These are phyloP conservation scores for Agrochola lychnidis DNA, from an alignment of 2,888 invertebrate genomes.

Conservation along the genomic window DNA sequence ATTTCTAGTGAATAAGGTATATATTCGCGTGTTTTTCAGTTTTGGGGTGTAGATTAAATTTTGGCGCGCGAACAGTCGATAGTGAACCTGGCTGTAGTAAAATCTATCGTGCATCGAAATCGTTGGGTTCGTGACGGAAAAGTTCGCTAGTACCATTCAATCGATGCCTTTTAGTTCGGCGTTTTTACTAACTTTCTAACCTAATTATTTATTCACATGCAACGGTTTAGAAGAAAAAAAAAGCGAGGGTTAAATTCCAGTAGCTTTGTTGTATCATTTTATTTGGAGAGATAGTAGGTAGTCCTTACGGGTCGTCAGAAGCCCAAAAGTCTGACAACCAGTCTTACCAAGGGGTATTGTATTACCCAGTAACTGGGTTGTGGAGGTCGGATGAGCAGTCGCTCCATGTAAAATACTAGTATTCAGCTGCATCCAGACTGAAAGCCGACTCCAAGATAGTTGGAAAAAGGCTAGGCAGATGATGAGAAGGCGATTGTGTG, in stretches of 20 bases:
- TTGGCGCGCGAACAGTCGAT: conserved; percentile 75
- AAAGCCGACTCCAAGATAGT: not conserved
- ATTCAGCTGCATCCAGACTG: not conserved
- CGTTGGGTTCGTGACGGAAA: conserved; percentile 84
- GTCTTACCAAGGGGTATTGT: not conserved
- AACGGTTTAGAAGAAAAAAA: conserved; percentile 54
- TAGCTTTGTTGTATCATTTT: not conserved
- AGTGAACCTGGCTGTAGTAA: conserved; percentile 78
- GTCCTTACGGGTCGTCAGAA: not conserved
- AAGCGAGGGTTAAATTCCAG: conserved; percentile 3
- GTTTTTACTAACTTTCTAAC: conserved; percentile 74
- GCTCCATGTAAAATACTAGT: too few species aligned
- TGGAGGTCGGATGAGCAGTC: not conserved
- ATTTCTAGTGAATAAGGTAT: conserved; percentile 64
- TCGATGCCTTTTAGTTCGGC: conserved; percentile 82
- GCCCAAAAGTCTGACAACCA: not conserved
- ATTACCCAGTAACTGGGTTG: not conserved
- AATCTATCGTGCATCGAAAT: conserved; percentile 87
- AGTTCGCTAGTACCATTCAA: conserved; percentile 79
- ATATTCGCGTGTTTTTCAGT: conserved; percentile 58
- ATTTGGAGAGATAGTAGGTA: not conserved
- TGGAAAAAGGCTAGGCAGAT: not conserved
- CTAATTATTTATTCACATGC: conserved; percentile 85
- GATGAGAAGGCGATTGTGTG: not conserved
- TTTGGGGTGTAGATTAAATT: conserved; percentile 59